Percentiles rank a stretch among this genome's conserved stretches.
Evolutionary conservation across 2,888 invertebrate species (phyloP).

Genomic region (Unio pictorum): DNA sequence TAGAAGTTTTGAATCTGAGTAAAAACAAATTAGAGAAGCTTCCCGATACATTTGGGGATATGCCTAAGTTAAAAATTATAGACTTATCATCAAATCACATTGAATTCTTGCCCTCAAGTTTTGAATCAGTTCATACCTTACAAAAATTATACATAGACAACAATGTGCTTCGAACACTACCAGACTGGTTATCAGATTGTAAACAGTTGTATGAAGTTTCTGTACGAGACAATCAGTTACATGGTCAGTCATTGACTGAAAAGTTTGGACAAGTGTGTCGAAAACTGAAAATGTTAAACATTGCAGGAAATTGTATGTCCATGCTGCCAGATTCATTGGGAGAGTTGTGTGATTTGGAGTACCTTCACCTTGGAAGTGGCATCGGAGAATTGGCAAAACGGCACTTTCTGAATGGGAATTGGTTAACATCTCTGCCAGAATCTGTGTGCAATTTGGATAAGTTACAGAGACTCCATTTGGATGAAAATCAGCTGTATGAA

Average conservation of each 20-base stretch:
- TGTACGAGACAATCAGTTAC: constrained; percentile 51
- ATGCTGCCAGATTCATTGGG: constrained; percentile 56
- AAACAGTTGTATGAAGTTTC: constrained; percentile 40
- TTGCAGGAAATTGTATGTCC: constrained; percentile 60
- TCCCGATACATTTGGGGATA: constrained; percentile 47
- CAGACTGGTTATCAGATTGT: constrained; percentile 50
- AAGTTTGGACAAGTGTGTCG: constrained; percentile 39
- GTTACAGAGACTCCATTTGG: constrained; percentile 49
- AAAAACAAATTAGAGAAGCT: constrained; percentile 43
- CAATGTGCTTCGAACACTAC: constrained; percentile 44
- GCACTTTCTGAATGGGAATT: constrained; percentile 66
- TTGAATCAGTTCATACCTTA: constrained; percentile 35
- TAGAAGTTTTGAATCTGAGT: constrained; percentile 48
- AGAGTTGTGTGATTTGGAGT: constrained; percentile 46
- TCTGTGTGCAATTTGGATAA: constrained; percentile 47
- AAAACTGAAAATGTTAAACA: constrained; percentile 44
- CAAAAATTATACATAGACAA: constrained; percentile 48
- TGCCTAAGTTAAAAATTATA: constrained; percentile 39
- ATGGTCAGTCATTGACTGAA: constrained; percentile 34
- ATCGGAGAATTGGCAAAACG: constrained; percentile 60
- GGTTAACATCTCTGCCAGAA: constrained; percentile 52
- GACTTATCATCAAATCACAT: constrained; percentile 55
- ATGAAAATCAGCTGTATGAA: constrained; percentile 60
- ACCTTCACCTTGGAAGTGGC: constrained; percentile 57
- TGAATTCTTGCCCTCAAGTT: constrained; percentile 39